phyloP scores from a whole-genome alignment of 2,113 vertebrate species.

The Arvicanthis niloticus region DNA sequence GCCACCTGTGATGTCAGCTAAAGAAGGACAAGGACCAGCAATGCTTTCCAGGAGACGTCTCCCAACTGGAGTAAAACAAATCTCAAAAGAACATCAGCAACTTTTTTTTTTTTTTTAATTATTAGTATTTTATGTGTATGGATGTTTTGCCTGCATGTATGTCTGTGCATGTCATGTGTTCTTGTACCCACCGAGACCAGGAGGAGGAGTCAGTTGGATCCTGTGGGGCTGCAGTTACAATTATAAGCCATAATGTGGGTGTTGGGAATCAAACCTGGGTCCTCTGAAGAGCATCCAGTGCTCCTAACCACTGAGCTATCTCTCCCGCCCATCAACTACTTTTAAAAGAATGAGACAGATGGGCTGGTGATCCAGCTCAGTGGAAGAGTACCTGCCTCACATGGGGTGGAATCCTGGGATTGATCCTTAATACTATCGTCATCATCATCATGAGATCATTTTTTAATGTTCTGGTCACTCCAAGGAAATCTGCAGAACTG shows the following conservation, averaged over 20 bases:
- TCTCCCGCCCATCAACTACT: neutral
- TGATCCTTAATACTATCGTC: neutral
- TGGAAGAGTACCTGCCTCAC: neutral
- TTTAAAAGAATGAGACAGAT: constrained; percentile 1
- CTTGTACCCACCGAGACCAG: neutral
- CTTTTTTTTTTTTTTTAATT: constrained; percentile 35
- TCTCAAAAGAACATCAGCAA: neutral
- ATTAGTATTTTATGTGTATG: neutral
- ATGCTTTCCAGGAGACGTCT: neutral
- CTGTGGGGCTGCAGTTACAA: neutral
- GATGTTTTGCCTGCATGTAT: neutral
- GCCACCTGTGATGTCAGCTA: neutral
- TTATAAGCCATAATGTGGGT: neutral
- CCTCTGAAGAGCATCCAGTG: neutral
- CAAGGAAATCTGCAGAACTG: constrained; percentile 25
- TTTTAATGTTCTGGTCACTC: constrained; percentile 1
- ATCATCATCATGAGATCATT: neutral
- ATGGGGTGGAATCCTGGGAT: no score
- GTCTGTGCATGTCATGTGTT: neutral
- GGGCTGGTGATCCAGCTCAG: neutral
- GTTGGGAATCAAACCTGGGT: neutral
- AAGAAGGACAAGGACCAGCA: neutral
- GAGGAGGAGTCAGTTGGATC: neutral
- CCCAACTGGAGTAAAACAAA: neutral
- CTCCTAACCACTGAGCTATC: neutral